Conservation (phyloP, 2,113 vertebrate species). For the Gobiocypris rarus region DNA sequence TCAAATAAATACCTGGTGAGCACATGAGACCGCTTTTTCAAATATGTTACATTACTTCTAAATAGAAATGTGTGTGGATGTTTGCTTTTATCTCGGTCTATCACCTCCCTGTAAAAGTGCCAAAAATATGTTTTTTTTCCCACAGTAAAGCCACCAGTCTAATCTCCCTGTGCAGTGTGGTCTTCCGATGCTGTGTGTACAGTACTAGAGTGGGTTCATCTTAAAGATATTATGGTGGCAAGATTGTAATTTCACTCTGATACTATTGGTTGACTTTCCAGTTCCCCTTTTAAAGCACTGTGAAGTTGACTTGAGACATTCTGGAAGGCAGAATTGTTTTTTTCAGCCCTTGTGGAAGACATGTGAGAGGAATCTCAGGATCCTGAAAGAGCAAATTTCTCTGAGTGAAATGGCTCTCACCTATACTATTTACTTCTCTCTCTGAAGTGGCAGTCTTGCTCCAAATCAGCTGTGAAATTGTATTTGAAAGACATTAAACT, state of each 20-base stretch:
- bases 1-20: not conserved
- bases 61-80: not conserved
- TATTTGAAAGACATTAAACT: conserved; percentile 58
- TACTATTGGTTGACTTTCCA: conserved; percentile 53
- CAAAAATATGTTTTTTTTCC: not conserved
- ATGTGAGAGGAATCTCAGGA: conserved; percentile 63
- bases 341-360: conserved; percentile 48
- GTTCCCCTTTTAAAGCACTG: conserved; percentile 57
- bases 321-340: no score
- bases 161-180: not conserved
- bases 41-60: no score
- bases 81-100: no score
- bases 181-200: not conserved
- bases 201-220: conserved; percentile 11
- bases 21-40: not conserved
- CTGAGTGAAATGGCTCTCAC: conserved; percentile 60
- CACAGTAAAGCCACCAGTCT: not conserved
- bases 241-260: conserved; percentile 49
- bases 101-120: not conserved
- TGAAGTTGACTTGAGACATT: conserved; percentile 59
- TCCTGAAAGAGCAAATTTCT: conserved; percentile 65
- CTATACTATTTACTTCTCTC: conserved; percentile 48
- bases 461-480: conserved; percentile 68
- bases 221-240: conserved; percentile 25
- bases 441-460: conserved; percentile 52